Percentiles rank a stretch among this genome's conserved stretches.
Evolutionary conservation across 1,140 invertebrate genomes (phyloP).

Genomic region (Holotrichia oblita): DNA sequence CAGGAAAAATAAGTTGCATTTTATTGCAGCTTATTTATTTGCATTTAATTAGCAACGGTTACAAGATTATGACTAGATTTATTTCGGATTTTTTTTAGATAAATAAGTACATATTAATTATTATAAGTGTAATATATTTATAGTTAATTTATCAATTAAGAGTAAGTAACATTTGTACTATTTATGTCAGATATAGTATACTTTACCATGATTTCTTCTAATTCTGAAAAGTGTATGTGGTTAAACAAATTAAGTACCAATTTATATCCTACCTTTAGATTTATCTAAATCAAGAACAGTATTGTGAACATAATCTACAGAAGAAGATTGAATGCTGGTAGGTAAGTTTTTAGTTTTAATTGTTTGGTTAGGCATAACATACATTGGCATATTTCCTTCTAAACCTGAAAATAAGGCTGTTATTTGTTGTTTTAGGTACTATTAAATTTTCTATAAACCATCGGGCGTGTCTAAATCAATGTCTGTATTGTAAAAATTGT

Average conservation of each 20-base stretch:
- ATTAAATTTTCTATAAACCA: conserved; percentile 31
- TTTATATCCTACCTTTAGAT: too few relatives aligned
- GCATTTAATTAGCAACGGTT: too few relatives aligned
- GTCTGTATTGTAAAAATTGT: conserved; percentile 38
- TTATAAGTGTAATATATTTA: too few relatives aligned
- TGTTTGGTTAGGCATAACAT: background rate
- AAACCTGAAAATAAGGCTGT: conserved; percentile 26
- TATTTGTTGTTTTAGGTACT: background rate
- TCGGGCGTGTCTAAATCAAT: conserved; percentile 44
- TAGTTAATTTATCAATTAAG: background rate
- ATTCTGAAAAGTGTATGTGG: background rate
- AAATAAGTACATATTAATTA: too few relatives aligned
- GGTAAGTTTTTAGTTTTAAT: background rate
- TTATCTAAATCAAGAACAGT: too few relatives aligned
- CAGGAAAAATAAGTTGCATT: background rate
- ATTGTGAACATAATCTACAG: too few relatives aligned
- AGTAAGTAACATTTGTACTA: background rate
- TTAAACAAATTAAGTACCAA: too few relatives aligned
- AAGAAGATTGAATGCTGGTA: background rate
- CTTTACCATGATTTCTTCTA: conserved; percentile 38
- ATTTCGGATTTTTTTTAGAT: too few relatives aligned
- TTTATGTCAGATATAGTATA: conserved; percentile 21
- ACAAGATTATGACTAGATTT: too few relatives aligned
- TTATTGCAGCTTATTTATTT: too few relatives aligned
- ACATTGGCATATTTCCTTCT: conserved; percentile 42